These are phyloP conservation scores for Amblyraja radiata DNA, from an alignment of 2,797 vertebrate species.

Conservation along the genomic window DNA sequence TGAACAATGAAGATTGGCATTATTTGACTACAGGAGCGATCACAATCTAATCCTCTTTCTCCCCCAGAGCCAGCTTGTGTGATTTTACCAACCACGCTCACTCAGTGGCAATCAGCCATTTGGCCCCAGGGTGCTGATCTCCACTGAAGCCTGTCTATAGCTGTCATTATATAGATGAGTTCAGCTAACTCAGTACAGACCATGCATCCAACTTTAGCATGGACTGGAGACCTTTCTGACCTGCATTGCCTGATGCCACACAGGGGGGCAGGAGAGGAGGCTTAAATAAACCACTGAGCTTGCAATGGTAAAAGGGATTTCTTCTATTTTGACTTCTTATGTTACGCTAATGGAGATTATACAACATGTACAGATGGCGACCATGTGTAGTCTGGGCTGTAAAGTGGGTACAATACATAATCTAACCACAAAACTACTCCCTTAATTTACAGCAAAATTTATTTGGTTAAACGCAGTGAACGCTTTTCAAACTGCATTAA, in stretches of 20 bases:
- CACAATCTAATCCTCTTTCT: background rate
- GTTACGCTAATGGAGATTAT: background rate
- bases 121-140: background rate
- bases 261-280: background rate
- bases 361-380: conserved; percentile 23
- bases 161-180: background rate
- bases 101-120: background rate
- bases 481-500: conserved; percentile 6
- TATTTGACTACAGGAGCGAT: background rate
- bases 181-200: background rate
- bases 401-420: conserved; percentile 8
- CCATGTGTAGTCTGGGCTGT: conserved; percentile 19
- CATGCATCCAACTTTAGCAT: background rate
- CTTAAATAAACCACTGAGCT: conserved; percentile 31
- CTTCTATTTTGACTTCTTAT: conserved; percentile 21
- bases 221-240: background rate
- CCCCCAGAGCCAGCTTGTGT: background rate
- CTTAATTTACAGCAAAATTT: background rate
- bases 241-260: background rate
- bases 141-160: background rate
- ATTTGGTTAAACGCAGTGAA: conserved; percentile 11
- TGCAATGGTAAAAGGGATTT: conserved; percentile 27
- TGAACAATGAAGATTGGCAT: background rate
- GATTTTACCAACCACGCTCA: background rate
- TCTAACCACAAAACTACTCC: background rate